Percentiles rank a stretch among this genome's conserved stretches.
phyloP scores from a whole-genome alignment of 2,113 vertebrate species.

The Euleptes europaea region DNA sequence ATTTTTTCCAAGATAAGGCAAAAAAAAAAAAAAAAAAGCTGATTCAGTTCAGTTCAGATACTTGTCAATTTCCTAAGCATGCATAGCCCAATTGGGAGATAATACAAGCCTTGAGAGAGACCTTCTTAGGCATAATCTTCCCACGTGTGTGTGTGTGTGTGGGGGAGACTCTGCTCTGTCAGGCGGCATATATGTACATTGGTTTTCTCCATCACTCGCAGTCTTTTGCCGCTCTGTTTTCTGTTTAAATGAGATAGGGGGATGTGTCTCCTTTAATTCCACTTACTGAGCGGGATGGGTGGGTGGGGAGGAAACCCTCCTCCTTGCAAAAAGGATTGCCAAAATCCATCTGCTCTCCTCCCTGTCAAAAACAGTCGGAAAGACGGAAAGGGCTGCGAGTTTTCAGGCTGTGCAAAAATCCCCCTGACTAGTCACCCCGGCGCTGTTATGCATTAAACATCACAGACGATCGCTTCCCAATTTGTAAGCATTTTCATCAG shows the following conservation, averaged over 20 bases:
- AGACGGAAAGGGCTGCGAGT: neutral
- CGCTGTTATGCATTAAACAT: constrained; percentile 15
- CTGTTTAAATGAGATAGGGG: neutral
- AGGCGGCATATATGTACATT: neutral
- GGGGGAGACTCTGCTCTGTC: neutral
- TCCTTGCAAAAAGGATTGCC: neutral
- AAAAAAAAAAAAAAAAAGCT: too few relatives aligned
- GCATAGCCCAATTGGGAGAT: constrained; percentile 33
- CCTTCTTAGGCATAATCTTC: constrained; percentile 4
- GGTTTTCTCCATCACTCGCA: neutral
- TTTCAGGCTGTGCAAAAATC: constrained; percentile 3
- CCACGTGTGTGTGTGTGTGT: rapidly evolving
- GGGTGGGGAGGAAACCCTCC: neutral
- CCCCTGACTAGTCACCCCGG: neutral
- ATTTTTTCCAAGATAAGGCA: constrained; percentile 45
- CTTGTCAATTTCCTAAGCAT: constrained; percentile 38
- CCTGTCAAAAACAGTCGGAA: neutral
- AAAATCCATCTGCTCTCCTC: neutral
- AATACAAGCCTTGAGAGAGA: constrained; percentile 26
- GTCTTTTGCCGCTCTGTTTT: neutral
- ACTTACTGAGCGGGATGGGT: neutral
- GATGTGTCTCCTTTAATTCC: neutral
- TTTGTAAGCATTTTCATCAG: constrained; percentile 2
- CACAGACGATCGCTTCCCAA: neutral
- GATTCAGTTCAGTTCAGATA: constrained; percentile 52